Evolutionary conservation across 2,797 vertebrate species (phyloP).

Genomic region (Cichlasoma orientale): DNA sequence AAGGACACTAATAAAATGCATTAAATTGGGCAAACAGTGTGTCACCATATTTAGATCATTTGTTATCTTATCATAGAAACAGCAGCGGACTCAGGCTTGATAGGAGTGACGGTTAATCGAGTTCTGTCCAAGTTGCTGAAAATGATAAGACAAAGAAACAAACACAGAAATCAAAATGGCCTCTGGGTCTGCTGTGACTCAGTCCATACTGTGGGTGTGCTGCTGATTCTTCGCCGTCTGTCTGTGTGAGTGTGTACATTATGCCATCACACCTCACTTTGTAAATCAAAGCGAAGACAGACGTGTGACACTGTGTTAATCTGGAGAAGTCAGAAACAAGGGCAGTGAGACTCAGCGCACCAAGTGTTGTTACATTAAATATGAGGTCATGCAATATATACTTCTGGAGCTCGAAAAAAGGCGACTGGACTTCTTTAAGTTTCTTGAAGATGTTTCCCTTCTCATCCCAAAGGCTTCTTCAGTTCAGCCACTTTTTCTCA

Average conservation of each 20-base stretch:
- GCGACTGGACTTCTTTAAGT: too few species aligned
- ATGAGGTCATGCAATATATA: neutral
- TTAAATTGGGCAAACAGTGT: neutral
- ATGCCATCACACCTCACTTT: neutral
- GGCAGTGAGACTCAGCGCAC: neutral
- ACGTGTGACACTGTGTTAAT: neutral
- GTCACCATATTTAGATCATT: neutral
- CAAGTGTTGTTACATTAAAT: neutral
- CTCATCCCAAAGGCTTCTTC: too few species aligned
- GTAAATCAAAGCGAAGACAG: neutral
- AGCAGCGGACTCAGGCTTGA: neutral
- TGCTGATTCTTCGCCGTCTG: conserved; percentile 30
- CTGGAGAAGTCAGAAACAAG: neutral
- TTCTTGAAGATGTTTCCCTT: too few species aligned
- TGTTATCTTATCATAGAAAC: neutral
- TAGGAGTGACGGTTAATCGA: neutral
- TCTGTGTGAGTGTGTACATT: conserved; percentile 8
- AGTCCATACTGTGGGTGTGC: conserved; percentile 48
- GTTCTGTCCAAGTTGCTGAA: neutral
- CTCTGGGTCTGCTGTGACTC: conserved; percentile 38
- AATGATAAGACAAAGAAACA: neutral
- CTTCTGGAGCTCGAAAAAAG: too few species aligned
- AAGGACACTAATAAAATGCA: neutral
- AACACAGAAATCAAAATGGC: conserved; percentile 28
- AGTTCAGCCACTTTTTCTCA: too few species aligned